Evolutionary conservation across 2,888 invertebrate genomes (phyloP).

Genomic region (Silvanus unidentatus): DNA sequence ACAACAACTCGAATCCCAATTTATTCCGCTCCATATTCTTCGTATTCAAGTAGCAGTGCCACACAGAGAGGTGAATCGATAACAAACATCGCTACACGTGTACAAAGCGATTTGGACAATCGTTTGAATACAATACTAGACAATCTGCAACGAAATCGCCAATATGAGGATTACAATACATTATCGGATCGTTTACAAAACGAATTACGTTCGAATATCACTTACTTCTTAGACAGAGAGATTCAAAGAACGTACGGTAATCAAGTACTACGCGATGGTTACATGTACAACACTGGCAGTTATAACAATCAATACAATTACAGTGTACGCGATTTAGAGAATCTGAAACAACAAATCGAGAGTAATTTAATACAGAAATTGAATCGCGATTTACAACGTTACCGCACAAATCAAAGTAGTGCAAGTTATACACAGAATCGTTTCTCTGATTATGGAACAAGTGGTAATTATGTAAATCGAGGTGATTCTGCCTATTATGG

Average conservation of each 20-base stretch:
- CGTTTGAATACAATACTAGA: slow-evolving; percentile 33
- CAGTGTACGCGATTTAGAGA: slow-evolving; percentile 35
- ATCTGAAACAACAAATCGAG: slow-evolving; percentile 36
- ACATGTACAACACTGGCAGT: slow-evolving; percentile 32
- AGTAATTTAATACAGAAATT: slow-evolving; percentile 36
- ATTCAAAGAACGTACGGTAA: slow-evolving; percentile 35
- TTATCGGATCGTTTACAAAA: slow-evolving; percentile 34
- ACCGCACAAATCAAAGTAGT: slow-evolving; percentile 11
- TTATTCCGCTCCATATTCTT: background rate
- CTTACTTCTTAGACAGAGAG: slow-evolving; percentile 34
- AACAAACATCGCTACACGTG: slow-evolving; percentile 34
- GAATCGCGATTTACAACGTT: slow-evolving; percentile 27
- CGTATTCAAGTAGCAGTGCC: background rate
- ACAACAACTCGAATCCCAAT: background rate
- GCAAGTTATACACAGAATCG: background rate
- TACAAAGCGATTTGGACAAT: slow-evolving; percentile 35
- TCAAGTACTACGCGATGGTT: slow-evolving; percentile 33
- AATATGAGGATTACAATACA: slow-evolving; percentile 26
- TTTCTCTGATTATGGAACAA: slow-evolving; percentile 5
- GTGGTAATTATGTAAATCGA: background rate
- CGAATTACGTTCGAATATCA: slow-evolving; percentile 37
- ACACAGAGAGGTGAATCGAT: slow-evolving; percentile 22
- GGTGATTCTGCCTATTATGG: slow-evolving; percentile 1
- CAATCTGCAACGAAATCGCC: slow-evolving; percentile 19
- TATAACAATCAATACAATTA: slow-evolving; percentile 35